These are phyloP conservation scores for Lasius fuliginosus DNA, from an alignment of 2,888 invertebrate genomes.

Conservation along the genomic window DNA sequence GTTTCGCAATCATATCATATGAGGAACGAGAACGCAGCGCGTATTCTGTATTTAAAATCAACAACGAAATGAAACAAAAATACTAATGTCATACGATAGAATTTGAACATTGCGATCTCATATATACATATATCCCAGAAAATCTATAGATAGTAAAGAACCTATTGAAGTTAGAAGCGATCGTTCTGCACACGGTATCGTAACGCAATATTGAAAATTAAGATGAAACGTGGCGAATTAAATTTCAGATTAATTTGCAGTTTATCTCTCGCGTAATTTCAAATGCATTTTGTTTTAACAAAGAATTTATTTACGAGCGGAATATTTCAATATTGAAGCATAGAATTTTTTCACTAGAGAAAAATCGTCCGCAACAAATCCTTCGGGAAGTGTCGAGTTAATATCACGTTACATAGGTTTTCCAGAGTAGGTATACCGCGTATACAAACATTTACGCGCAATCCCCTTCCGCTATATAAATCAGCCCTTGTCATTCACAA, in stretches of 20 bases:
- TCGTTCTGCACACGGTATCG: not conserved
- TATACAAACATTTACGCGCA: not conserved
- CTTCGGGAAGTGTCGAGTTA: not conserved
- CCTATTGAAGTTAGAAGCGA: not conserved
- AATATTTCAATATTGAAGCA: conserved; percentile 16
- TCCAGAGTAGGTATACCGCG: not conserved
- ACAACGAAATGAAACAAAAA: conserved; percentile 56
- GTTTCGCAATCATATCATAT: conserved; percentile 44
- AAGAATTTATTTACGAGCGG: not conserved
- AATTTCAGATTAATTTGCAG: conserved; percentile 1
- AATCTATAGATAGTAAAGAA: not conserved
- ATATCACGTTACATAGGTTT: not conserved
- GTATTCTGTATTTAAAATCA: conserved; percentile 36
- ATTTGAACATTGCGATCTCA: not conserved
- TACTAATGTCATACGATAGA: conserved; percentile 22
- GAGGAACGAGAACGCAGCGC: not conserved
- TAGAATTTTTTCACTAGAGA: not conserved
- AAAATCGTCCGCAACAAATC: not conserved
- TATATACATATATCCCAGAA: not conserved
- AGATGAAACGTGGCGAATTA: not conserved
- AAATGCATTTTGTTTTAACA: not conserved
- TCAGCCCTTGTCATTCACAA: not conserved
- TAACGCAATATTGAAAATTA: not conserved
- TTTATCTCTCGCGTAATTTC: conserved; percentile 13
- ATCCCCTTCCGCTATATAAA: conserved; percentile 3